Percentiles rank a stretch among this genome's conserved stretches.
These are phyloP conservation scores for Chlorodrepanis virens DNA, from an alignment of 2,113 vertebrate species.

Conservation along the genomic window DNA sequence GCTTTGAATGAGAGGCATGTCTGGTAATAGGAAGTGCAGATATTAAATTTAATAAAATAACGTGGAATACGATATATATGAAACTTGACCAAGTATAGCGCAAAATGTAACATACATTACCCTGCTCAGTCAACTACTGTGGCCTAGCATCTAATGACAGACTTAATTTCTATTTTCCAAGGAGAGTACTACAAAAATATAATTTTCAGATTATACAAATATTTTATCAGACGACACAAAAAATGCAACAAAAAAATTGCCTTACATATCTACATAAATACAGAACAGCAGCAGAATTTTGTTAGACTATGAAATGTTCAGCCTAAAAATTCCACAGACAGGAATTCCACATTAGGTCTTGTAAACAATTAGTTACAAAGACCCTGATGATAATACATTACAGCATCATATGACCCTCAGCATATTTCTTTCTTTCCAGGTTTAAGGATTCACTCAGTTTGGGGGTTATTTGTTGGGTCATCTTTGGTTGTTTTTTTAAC, in stretches of 20 bases:
- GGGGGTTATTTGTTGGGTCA: background rate
- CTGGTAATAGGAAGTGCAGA: slow-evolving; percentile 93
- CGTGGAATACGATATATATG: slow-evolving; percentile 84
- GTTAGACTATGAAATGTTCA: slow-evolving; percentile 16
- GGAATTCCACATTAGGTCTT: slow-evolving; percentile 23
- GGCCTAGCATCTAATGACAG: slow-evolving; percentile 75
- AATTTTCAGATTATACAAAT: slow-evolving; percentile 76
- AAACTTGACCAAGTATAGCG: slow-evolving; percentile 84
- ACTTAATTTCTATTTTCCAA: slow-evolving; percentile 79
- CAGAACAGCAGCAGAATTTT: slow-evolving; percentile 40
- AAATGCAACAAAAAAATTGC: slow-evolving; percentile 53
- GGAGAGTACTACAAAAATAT: slow-evolving; percentile 70
- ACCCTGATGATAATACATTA: background rate
- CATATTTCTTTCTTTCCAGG: background rate
- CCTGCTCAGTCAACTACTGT: slow-evolving; percentile 77
- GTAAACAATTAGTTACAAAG: slow-evolving; percentile 66
- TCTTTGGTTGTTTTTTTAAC: background rate
- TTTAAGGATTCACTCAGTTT: background rate
- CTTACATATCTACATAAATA: slow-evolving; percentile 35
- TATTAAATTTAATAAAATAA: slow-evolving; percentile 98
- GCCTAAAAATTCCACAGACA: slow-evolving; percentile 25
- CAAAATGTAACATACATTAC: slow-evolving; percentile 76
- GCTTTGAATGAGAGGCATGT: slow-evolving; percentile 92
- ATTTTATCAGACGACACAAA: slow-evolving; percentile 70
- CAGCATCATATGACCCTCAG: background rate